Percentiles rank a stretch among this genome's conserved stretches.
phyloP scores from a whole-genome alignment of 1,140 invertebrate genomes.

The Telenomus remus region DNA sequence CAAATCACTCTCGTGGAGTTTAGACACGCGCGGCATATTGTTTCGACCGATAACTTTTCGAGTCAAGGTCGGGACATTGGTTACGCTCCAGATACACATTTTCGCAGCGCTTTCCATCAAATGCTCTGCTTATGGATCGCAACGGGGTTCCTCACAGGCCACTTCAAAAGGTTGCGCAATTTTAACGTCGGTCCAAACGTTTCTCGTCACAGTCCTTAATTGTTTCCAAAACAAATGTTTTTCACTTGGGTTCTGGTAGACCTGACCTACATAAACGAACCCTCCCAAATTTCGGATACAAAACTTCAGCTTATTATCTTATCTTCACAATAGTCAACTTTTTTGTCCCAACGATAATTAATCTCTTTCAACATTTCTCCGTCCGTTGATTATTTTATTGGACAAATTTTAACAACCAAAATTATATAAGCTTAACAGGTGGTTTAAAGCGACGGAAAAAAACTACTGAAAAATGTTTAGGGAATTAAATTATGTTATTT shows the following conservation, averaged over 20 bases:
- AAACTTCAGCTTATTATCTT: neutral
- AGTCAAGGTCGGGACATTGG: conserved; percentile 7
- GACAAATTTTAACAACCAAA: too few species aligned
- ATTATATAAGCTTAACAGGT: too few species aligned
- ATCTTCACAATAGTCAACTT: neutral
- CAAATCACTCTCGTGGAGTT: conserved; percentile 35
- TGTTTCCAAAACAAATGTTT: neutral
- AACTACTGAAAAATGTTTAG: too few species aligned
- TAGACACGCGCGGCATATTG: conserved; percentile 42
- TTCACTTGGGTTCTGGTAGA: neutral
- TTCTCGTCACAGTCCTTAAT: too few species aligned
- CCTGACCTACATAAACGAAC: neutral
- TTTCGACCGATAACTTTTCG: conserved; percentile 13
- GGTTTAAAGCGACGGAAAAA: too few species aligned
- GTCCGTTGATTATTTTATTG: too few species aligned
- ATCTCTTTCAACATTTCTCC: too few species aligned
- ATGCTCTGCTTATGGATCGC: conserved; percentile 8
- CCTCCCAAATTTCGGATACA: neutral
- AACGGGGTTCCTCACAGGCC: conserved; percentile 1
- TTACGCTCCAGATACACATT: conserved; percentile 10
- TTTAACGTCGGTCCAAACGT: too few species aligned
- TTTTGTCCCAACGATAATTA: too few species aligned
- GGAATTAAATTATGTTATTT: too few species aligned
- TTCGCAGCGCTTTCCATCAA: conserved; percentile 20
- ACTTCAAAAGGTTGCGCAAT: too few species aligned